A percentile compares a stretch with the other conserved stretches of the same genome.
phyloP scores from a whole-genome alignment of 2,888 invertebrate genomes.

The Drosophila sordidula region DNA sequence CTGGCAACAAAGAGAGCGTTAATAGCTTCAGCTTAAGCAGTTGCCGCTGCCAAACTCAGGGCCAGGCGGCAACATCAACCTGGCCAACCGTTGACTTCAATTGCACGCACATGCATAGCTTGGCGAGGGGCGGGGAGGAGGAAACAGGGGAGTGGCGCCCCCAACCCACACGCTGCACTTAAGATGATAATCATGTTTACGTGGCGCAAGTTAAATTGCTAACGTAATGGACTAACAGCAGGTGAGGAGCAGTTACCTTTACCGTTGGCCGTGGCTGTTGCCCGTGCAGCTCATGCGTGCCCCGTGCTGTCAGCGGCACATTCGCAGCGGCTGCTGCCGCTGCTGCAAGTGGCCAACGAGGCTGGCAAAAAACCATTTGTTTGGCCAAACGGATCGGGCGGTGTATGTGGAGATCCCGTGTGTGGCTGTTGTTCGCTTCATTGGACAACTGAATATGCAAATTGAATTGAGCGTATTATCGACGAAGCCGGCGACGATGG shows the following conservation, averaged over 20 bases:
- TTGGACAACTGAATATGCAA: constrained; percentile 82
- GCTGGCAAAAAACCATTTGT: constrained; percentile 65
- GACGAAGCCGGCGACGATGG: constrained; percentile 52
- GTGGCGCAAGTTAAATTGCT: constrained; percentile 81
- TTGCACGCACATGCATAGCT: constrained; percentile 62
- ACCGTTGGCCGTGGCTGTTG: neutral
- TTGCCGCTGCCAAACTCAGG: constrained; percentile 37
- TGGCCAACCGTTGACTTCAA: constrained; percentile 54
- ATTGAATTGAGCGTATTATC: constrained; percentile 82
- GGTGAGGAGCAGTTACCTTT: constrained; percentile 54
- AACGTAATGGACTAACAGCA: constrained; percentile 80
- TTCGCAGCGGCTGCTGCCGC: constrained; percentile 39
- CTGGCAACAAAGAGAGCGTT: constrained; percentile 36
- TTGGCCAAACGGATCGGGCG: constrained; percentile 40
- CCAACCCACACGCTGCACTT: constrained; percentile 70
- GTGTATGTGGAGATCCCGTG: constrained; percentile 37
- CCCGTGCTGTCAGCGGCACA: constrained; percentile 68
- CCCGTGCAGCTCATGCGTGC: constrained; percentile 64
- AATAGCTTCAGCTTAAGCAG: constrained; percentile 60
- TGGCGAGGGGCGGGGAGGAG: too few species aligned
- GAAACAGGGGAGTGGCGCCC: constrained; percentile 11
- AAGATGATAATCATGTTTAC: constrained; percentile 81
- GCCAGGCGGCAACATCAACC: constrained; percentile 26
- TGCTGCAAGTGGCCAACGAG: constrained; percentile 69
- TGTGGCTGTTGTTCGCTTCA: constrained; percentile 66